Conservation (phyloP, 1,140 invertebrate genomes). For the Frieseomelitta varia region DNA sequence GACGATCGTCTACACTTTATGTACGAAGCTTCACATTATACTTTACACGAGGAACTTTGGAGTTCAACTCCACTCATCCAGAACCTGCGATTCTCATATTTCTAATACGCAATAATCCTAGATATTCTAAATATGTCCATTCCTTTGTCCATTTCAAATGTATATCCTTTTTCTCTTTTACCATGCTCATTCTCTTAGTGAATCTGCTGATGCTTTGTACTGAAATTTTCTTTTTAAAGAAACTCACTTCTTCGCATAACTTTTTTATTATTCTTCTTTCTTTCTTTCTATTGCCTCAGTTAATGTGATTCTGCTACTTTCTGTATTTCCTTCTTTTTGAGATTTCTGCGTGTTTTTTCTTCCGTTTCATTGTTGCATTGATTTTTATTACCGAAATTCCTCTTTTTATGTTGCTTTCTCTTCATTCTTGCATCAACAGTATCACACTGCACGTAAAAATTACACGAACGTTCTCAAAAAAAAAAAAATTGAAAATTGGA, state of each 20-base stretch:
- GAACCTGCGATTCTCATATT: not conserved
- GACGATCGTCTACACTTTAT: not conserved
- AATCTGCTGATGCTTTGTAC: not conserved
- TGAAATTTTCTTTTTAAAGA: not conserved
- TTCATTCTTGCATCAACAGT: not conserved
- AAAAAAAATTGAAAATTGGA: not conserved
- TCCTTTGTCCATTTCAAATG: not conserved
- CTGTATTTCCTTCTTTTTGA: no score
- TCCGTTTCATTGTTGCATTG: not conserved
- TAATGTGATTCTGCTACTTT: not conserved
- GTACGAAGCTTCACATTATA: not conserved
- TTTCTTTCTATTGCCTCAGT: not conserved
- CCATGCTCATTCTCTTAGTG: not conserved
- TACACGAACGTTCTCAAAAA: no score
- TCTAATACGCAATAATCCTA: not conserved
- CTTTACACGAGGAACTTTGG: not conserved
- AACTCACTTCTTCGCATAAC: not conserved
- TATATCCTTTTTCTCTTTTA: not conserved
- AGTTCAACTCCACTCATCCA: not conserved
- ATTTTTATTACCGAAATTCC: not conserved
- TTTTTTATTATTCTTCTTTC: not conserved
- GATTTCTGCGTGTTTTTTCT: no score
- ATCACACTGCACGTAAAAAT: no score
- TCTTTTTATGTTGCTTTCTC: not conserved
- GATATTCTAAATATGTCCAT: not conserved